phyloP scores from a whole-genome alignment of 2,797 vertebrate genomes.

The Sebastes nivosus region DNA sequence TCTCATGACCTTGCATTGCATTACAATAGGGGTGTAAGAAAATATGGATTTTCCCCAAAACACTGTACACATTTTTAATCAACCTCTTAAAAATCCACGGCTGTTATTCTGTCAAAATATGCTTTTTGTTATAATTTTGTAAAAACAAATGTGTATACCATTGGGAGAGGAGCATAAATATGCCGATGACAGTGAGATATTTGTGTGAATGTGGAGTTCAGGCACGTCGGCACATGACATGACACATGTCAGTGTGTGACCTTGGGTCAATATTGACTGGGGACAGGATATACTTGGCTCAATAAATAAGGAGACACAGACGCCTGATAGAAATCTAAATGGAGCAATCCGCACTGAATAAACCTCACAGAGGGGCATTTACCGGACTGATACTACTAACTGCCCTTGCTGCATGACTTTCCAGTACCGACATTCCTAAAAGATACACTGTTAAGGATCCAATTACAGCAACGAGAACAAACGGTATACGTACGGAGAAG shows the following conservation, averaged over 20 bases:
- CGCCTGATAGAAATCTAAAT: slow-evolving; percentile 52
- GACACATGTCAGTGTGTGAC: slow-evolving; percentile 37
- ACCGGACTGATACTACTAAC: not conserved
- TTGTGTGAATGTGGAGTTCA: slow-evolving; percentile 8
- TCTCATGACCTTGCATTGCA: not conserved
- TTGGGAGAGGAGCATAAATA: not conserved
- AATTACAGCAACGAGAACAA: not conserved
- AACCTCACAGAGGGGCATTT: not conserved
- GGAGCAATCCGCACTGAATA: slow-evolving; percentile 3
- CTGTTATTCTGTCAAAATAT: not conserved
- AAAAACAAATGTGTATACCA: not conserved
- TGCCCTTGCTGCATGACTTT: slow-evolving; percentile 7
- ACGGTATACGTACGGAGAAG: not conserved
- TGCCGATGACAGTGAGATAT: not conserved
- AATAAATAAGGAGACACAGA: slow-evolving; percentile 51
- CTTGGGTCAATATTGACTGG: slow-evolving; percentile 45
- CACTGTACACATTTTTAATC: too few relatives aligned
- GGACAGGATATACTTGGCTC: slow-evolving; percentile 30
- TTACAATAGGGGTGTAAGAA: too few relatives aligned
- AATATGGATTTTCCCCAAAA: too few relatives aligned
- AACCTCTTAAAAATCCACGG: too few relatives aligned
- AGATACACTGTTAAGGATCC: not conserved
- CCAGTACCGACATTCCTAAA: not conserved
- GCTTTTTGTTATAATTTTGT: not conserved
- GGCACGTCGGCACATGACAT: not conserved